These are phyloP conservation scores for Poecilus cupreus DNA, from an alignment of 2,888 invertebrate species.

Conservation along the genomic window DNA sequence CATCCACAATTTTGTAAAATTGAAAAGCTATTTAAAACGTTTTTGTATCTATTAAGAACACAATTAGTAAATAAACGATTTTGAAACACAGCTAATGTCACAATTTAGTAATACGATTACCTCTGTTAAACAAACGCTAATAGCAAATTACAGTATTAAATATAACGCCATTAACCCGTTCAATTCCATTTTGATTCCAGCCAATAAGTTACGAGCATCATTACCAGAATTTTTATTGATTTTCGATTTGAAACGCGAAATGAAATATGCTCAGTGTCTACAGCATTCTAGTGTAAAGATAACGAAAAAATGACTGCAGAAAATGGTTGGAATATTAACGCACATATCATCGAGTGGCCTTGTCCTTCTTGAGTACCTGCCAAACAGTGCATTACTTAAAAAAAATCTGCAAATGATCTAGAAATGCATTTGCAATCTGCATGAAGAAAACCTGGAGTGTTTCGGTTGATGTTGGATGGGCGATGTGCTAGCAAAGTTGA, in stretches of 20 bases:
- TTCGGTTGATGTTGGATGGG: neutral
- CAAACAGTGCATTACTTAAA: neutral
- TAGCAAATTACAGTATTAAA: neutral
- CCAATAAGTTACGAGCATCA: neutral
- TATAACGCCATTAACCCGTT: neutral
- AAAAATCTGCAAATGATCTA: neutral
- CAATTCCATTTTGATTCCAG: neutral
- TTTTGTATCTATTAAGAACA: no score
- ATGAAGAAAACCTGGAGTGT: neutral
- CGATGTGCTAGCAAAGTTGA: neutral
- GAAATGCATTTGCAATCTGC: constrained; percentile 19
- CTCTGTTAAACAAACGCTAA: neutral
- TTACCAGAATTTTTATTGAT: constrained; percentile 36
- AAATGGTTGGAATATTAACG: neutral
- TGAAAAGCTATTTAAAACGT: no score
- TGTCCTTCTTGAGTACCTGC: neutral
- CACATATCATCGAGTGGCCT: neutral
- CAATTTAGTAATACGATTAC: neutral
- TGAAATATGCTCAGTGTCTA: constrained; percentile 16
- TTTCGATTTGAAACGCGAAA: neutral
- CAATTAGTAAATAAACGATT: no score
- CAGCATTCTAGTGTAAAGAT: neutral
- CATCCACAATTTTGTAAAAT: neutral
- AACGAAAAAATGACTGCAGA: neutral
- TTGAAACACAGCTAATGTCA: no score